Evolutionary conservation across 2,888 invertebrate species (phyloP).

Genomic region (Bombyx huttoni): DNA sequence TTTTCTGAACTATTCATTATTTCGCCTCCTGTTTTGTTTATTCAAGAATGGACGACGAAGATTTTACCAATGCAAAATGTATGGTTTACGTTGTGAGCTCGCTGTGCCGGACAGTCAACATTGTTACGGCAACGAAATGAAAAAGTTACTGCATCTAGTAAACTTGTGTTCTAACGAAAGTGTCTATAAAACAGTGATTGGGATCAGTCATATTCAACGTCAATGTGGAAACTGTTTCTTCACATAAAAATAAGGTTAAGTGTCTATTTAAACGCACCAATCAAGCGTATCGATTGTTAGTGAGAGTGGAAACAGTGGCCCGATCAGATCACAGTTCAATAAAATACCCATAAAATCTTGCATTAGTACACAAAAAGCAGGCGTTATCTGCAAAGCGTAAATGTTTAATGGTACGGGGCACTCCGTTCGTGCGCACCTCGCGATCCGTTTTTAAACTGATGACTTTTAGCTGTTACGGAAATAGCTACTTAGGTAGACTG

Average conservation of each 20-base stretch:
- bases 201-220: not conserved
- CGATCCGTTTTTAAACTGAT: conserved; percentile 63
- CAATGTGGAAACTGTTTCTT: not conserved
- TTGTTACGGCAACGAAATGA: not conserved
- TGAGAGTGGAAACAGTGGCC: conserved; percentile 31
- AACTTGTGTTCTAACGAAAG: conserved; percentile 23
- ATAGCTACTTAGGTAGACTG: conserved; percentile 54
- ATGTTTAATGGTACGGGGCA: conserved; percentile 56
- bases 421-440: conserved; percentile 36
- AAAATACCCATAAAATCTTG: conserved; percentile 57
- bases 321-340: conserved; percentile 53
- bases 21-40: conserved; percentile 59
- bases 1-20: conserved; percentile 69
- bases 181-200: not conserved
- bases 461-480: conserved; percentile 53
- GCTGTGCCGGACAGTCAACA: too few species aligned
- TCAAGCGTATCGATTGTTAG: conserved; percentile 43
- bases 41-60: conserved; percentile 9
- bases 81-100: too few species aligned
- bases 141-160: conserved; percentile 33
- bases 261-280: conserved; percentile 16
- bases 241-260: conserved; percentile 13
- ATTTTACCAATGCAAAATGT: too few species aligned
- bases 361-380: conserved; percentile 52
- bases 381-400: conserved; percentile 58